Conservation (phyloP, 2,797 vertebrate species). For the Garrulus glandarius region DNA sequence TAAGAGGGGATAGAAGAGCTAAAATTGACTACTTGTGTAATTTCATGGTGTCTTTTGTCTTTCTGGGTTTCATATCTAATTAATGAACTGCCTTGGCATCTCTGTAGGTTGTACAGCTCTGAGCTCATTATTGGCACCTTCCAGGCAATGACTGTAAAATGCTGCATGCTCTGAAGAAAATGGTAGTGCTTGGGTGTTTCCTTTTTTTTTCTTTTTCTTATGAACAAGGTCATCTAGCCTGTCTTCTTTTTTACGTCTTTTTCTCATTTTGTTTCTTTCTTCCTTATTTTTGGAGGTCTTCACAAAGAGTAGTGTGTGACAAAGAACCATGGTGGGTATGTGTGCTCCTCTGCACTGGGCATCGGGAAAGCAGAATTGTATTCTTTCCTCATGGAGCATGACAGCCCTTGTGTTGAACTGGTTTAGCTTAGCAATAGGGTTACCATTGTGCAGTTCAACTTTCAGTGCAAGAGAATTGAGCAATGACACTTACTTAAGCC, state of each 20-base stretch:
- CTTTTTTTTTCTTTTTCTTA: background rate
- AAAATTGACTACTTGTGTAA: background rate
- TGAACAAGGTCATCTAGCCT: background rate
- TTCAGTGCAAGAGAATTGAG: background rate
- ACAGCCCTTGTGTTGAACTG: background rate
- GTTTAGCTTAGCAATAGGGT: background rate
- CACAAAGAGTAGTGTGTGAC: background rate
- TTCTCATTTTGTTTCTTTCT: background rate
- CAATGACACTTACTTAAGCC: background rate
- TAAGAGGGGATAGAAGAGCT: background rate
- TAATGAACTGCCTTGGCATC: background rate
- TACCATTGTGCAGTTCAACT: background rate
- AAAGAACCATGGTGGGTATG: background rate
- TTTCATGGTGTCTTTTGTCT: background rate
- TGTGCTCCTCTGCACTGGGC: background rate
- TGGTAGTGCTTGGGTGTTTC: background rate
- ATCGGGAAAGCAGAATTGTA: background rate
- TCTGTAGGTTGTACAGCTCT: background rate
- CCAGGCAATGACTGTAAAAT: background rate
- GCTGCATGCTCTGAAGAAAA: background rate
- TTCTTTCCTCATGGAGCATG: background rate
- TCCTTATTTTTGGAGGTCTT: background rate
- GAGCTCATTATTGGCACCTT: slow-evolving; percentile 34
- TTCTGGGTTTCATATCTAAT: background rate
- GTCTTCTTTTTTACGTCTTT: background rate